A percentile compares a stretch with the other conserved stretches of the same genome.
Conservation (phyloP, 2,888 invertebrate species). For the Aquatica leii region DNA sequence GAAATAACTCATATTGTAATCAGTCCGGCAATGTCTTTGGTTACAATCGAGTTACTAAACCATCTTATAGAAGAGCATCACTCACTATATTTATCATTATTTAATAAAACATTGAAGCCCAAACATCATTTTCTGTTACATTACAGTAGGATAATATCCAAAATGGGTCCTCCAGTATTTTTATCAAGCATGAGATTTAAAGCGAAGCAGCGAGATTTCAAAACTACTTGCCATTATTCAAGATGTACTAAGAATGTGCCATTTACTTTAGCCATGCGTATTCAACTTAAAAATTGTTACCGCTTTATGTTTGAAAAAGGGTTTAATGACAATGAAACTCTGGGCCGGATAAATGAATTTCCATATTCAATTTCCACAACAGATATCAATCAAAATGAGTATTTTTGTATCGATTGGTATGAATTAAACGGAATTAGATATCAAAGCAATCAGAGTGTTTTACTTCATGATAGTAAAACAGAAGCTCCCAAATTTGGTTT, state of each 20-base stretch:
- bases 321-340: neutral
- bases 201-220: constrained; percentile 3
- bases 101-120: neutral
- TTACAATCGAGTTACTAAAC: neutral
- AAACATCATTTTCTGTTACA: constrained; percentile 10
- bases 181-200: constrained; percentile 3
- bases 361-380: too few species aligned
- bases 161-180: constrained; percentile 5
- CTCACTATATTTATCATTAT: neutral
- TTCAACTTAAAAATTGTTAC: constrained; percentile 12
- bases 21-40: too few species aligned
- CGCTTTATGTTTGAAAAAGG: constrained; percentile 22
- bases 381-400: too few species aligned
- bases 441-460: neutral
- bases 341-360: neutral
- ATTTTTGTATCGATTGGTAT: too few species aligned
- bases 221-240: constrained; percentile 1
- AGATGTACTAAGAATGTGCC: constrained; percentile 5
- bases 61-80: constrained; percentile 1
- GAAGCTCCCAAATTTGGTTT: too few species aligned
- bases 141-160: neutral
- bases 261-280: neutral
- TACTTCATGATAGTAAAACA: too few species aligned
- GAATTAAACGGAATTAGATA: neutral
- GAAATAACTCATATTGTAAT: constrained; percentile 39